Base-by-base conservation (phyloP, 2,888 invertebrate genomes). In the Bedellia somnulentella region DNA sequence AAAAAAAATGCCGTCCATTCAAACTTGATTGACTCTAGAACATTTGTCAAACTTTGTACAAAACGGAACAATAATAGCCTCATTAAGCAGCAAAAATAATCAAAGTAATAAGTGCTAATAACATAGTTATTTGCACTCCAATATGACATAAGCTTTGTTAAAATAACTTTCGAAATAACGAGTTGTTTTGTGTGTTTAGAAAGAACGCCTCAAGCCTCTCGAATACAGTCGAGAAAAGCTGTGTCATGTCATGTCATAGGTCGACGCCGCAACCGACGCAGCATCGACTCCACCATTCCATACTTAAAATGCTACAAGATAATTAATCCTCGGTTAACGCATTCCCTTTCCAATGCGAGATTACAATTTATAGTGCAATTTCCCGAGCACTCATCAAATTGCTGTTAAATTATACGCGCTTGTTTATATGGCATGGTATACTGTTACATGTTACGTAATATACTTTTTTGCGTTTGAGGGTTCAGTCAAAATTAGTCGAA, bases 101-200 rank as follows among this genome's bases (percentile, higher is more conserved):
- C n/a, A n/a, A n/a, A n/a, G n/a, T n/a, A n/a, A n/a, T n/a, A n/a
- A n/a, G n/a, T n/a, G n/a, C n/a, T n/a, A n/a, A n/a, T n/a, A n/a
- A n/a, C n/a, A n/a, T n/a, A n/a, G n/a, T n/a, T n/a, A n/a, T n/a
- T n/a, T n/a, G n/a, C n/a, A n/a, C n/a, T n/a, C n/a, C n/a, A n/a
- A n/a, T n/a, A n/a, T 27, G 30, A 33, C 34, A 27, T 29, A 31
- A 36, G 35, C 33, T 34, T 34, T 34, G 34, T 51, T 51, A 53
- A 55, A 57, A 52, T 54, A 52, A 52, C 53, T 59, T 61, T 59
- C 59, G 57, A 55, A 57, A 57, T 57, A 58, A 56, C 57, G 55
- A 59, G 55, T 51, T 47, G 49, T 49, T 51, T 54, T 56, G 47
- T 35, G 15, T n/a, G 39, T 40, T 34, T 37, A 36, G 46, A 49